These are phyloP conservation scores for Brachionus plicatilis DNA, from an alignment of 1,140 invertebrate genomes.

Conservation along the genomic window DNA sequence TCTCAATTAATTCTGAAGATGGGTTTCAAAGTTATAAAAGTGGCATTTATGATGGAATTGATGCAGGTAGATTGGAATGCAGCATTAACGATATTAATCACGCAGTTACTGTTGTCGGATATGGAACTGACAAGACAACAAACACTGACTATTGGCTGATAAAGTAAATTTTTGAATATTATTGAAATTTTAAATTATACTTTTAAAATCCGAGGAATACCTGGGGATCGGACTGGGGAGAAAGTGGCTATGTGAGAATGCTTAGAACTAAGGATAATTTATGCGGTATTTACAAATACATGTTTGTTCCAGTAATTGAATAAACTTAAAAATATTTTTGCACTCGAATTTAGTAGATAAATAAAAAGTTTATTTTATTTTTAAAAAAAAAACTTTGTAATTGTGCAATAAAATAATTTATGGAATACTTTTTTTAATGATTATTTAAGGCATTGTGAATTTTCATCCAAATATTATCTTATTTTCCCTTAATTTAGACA, in stretches of 20 bases:
- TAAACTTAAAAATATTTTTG: not conserved
- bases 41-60: conserved; percentile 22
- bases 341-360: no score
- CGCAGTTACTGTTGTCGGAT: conserved; percentile 83
- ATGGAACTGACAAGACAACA: conserved; percentile 66
- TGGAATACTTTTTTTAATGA: no score
- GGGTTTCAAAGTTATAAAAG: not conserved
- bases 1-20: conserved; percentile 70
- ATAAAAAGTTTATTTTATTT: no score
- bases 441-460: no score
- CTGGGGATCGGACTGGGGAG: conserved; percentile 78
- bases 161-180: conserved; percentile 44
- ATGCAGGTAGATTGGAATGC: not conserved
- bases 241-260: conserved; percentile 81
- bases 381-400: no score
- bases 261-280: conserved; percentile 75
- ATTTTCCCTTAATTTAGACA: no score
- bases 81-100: conserved; percentile 63
- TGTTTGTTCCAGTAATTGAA: conserved; percentile 54
- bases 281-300: conserved; percentile 69
- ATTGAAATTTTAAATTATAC: conserved; percentile 46
- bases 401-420: no score
- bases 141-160: conserved; percentile 62
- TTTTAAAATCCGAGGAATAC: conserved; percentile 44
- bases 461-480: no score